These are phyloP conservation scores for Fragum sueziense DNA, from an alignment of 2,888 invertebrate genomes.

Conservation along the genomic window DNA sequence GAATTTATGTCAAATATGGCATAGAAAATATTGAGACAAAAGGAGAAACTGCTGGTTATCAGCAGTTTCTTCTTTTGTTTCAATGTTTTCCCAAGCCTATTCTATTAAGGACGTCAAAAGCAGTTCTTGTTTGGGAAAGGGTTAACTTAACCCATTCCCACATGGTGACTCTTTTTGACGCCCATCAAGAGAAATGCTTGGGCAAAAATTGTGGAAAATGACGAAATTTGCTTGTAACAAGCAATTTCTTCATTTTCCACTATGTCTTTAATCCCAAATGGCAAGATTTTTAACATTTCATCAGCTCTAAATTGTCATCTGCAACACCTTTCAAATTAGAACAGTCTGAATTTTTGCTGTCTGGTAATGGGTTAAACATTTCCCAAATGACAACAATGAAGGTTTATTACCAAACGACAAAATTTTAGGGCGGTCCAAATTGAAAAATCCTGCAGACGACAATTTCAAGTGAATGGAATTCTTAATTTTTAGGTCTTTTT, in stretches of 20 bases:
- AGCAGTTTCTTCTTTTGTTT: not conserved
- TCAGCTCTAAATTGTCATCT: too few species aligned
- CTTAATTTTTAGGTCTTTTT: too few species aligned
- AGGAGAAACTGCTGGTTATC: not conserved
- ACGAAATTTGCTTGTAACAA: not conserved
- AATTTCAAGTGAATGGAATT: too few species aligned
- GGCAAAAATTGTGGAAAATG: not conserved
- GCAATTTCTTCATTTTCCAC: slow-evolving; percentile 2
- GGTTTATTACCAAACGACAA: too few species aligned
- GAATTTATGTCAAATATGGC: too few species aligned
- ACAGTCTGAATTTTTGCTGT: too few species aligned
- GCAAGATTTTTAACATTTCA: too few species aligned
- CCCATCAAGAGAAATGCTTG: not conserved
- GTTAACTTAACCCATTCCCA: not conserved
- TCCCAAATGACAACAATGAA: too few species aligned
- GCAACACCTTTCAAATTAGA: too few species aligned
- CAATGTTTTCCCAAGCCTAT: not conserved
- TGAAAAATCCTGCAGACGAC: too few species aligned
- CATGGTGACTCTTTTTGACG: not conserved
- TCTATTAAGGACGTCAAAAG: not conserved
- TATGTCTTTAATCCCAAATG: not conserved
- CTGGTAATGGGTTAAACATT: too few species aligned
- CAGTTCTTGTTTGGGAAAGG: not conserved
- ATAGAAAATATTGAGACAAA: not conserved
- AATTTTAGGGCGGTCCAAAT: too few species aligned